Base-by-base conservation (phyloP, 2,113 vertebrate genomes). In the Ophthalmotilapia sp. region DNA sequence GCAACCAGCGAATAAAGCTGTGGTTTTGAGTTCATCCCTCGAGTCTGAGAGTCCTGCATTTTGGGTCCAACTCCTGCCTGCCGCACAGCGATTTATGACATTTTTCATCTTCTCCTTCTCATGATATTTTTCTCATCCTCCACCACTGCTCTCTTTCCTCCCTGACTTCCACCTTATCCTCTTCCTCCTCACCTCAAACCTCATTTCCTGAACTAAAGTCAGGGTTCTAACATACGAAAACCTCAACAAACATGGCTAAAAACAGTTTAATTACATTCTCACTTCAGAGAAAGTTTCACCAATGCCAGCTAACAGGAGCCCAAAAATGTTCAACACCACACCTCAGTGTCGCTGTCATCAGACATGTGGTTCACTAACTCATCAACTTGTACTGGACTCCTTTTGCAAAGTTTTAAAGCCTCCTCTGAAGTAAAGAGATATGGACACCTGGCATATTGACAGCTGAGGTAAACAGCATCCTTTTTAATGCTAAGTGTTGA, bases 41-140 rank as follows among this genome's bases (percentile, higher is more conserved):
- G n/a, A n/a, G n/a, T n/a, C n/a, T n/a, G n/a, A n/a, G n/a, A n/a
- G n/a, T n/a, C n/a, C n/a, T n/a, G n/a, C n/a, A n/a, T n/a, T n/a
- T n/a, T n/a, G n/a, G n/a, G n/a, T n/a, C n/a, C n/a, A n/a, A n/a
- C n/a, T n/a, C n/a, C n/a, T n/a, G n/a, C n/a, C n/a, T n/a, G n/a
- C n/a, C n/a, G n/a, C n/a, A n/a, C n/a, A n/a, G n/a, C n/a, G n/a
- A n/a, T n/a, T n/a, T n/a, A n/a, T n/a, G n/a, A n/a, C n/a, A n/a
- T n/a, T n/a, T n/a, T n/a, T n/a, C n/a, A 68, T 38, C 33, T 40
- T 68, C 62, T 40, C 19, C 10, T 68, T 68, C 62, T 40, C 62
- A 0, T 38, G 11, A 40, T 40, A 38, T 13, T 21, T 68, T 68
- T 68, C 33, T 68, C 19, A 0, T 65, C 33, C 11, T 68, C 1